Conservation (phyloP, 1,140 invertebrate species). For the Campodea augens region DNA sequence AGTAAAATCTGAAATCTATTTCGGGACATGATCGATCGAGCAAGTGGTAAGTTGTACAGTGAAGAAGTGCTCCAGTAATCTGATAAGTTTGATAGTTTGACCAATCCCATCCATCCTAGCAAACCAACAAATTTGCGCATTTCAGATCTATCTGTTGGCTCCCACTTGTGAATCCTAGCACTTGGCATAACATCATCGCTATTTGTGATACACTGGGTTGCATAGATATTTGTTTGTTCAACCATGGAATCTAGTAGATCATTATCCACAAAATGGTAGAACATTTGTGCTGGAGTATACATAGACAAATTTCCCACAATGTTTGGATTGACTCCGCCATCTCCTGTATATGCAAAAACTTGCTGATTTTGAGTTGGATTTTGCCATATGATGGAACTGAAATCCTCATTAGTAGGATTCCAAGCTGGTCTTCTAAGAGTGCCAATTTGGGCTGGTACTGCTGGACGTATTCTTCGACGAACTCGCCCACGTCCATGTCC, state of each 20-base stretch:
- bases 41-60: conserved; percentile 11
- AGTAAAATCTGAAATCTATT: conserved; percentile 22
- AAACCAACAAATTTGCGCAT: conserved; percentile 16
- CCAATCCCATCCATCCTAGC: conserved; percentile 15
- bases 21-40: conserved; percentile 16
- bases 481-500: too few species aligned
- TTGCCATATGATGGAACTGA: too few species aligned
- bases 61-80: conserved; percentile 15
- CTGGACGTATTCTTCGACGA: too few species aligned
- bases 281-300: too few species aligned
- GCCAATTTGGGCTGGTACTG: too few species aligned
- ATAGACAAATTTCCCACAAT: too few species aligned
- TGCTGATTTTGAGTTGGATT: too few species aligned
- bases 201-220: conserved; percentile 8
- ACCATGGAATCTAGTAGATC: conserved; percentile 11
- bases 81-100: conserved; percentile 10
- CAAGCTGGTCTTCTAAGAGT: too few species aligned
- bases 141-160: conserved; percentile 11
- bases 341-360: too few species aligned
- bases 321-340: too few species aligned
- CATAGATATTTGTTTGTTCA: conserved; percentile 14
- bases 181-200: not conserved
- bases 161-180: conserved; percentile 9
- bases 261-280: too few species aligned
- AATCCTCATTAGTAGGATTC: too few species aligned